Conservation (phyloP, 2,797 vertebrate species). For the Megaceryle alcyon region DNA sequence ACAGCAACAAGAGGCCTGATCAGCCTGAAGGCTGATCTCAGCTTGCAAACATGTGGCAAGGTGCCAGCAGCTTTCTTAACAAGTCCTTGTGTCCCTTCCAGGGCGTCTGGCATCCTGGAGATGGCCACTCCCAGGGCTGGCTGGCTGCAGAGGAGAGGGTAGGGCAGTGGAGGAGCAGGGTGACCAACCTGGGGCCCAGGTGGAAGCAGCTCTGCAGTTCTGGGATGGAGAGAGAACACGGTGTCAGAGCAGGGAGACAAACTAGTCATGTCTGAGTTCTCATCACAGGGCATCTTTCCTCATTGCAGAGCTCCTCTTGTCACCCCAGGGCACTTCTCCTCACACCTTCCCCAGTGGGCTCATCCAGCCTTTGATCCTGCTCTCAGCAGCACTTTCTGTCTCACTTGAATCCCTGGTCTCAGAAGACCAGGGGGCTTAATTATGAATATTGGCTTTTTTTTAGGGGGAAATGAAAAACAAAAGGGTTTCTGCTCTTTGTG, state of each 20-base stretch:
- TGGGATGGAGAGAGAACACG: background rate
- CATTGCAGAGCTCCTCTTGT: background rate
- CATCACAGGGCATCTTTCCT: background rate
- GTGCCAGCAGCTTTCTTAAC: slow-evolving; percentile 9
- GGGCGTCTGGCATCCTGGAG: background rate
- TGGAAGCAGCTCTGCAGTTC: background rate
- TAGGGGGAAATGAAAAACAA: background rate
- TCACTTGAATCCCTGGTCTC: background rate
- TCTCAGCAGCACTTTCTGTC: background rate
- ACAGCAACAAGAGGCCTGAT: background rate
- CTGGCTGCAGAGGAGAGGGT: background rate
- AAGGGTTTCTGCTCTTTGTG: background rate
- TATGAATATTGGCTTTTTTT: background rate
- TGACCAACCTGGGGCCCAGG: background rate
- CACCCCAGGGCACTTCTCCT: background rate
- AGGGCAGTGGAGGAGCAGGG: background rate
- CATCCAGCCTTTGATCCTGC: background rate
- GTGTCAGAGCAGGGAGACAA: background rate
- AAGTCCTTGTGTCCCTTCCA: background rate
- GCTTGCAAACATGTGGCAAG: background rate
- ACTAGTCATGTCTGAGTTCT: background rate
- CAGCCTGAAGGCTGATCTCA: background rate
- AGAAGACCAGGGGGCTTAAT: background rate
- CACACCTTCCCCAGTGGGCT: background rate
- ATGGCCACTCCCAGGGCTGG: background rate